A percentile compares a stretch with the other conserved stretches of the same genome.
Evolutionary conservation across 2,113 vertebrate species (phyloP).

Genomic region (Zingel zingel): DNA sequence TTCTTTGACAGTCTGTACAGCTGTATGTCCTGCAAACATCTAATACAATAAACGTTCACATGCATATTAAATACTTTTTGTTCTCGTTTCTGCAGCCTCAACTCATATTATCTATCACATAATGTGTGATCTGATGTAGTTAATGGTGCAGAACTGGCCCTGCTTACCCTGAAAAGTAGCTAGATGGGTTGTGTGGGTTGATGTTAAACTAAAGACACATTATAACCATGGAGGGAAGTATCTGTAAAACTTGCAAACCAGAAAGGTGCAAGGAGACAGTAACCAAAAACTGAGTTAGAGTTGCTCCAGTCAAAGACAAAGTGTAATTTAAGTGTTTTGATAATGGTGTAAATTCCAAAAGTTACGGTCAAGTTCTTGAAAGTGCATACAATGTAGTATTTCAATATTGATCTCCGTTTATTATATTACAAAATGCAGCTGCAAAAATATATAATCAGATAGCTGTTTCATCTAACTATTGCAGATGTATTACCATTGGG

Average conservation of each 20-base stretch:
- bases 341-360: background rate
- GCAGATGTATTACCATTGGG: background rate
- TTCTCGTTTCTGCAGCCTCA: background rate
- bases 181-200: background rate
- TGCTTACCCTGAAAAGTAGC: background rate
- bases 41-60: background rate
- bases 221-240: background rate
- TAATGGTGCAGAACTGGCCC: background rate
- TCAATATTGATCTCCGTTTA: background rate
- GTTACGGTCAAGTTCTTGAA: background rate
- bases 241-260: background rate
- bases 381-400: background rate
- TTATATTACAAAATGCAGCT: background rate
- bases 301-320: background rate
- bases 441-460: background rate
- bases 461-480: background rate
- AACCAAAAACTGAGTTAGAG: background rate
- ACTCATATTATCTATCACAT: background rate
- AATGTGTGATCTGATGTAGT: background rate
- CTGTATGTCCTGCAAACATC: fast-evolving
- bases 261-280: background rate
- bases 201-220: background rate
- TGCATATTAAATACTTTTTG: background rate
- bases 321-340: background rate
- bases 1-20: background rate